These are phyloP conservation scores for Cyphomyrus discorhynchus DNA, from an alignment of 2,113 vertebrate species.

Conservation along the genomic window DNA sequence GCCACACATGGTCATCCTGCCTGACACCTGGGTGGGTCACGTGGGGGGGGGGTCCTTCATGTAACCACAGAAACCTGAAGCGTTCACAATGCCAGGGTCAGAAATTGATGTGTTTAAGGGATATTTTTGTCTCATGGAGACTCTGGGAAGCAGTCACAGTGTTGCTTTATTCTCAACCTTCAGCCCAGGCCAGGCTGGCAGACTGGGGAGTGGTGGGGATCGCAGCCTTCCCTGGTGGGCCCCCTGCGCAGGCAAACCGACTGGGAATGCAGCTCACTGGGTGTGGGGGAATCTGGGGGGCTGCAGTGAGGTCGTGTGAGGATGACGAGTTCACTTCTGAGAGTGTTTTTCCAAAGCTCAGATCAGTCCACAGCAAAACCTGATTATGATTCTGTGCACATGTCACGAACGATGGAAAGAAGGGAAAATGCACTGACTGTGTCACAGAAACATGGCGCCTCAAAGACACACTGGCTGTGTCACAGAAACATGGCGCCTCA, in stretches of 20 bases:
- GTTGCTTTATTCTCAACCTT: neutral
- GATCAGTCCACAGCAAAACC: neutral
- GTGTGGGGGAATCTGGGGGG: neutral
- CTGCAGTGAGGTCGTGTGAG: conserved; percentile 11
- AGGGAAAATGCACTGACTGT: neutral
- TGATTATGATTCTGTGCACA: neutral
- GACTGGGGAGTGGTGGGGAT: neutral
- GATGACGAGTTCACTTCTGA: neutral
- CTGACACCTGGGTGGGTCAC: neutral
- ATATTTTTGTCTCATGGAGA: neutral
- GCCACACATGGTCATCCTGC: neutral
- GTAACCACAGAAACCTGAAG: neutral
- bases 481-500: too few species aligned
- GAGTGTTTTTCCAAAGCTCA: neutral
- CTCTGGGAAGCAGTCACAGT: too few species aligned
- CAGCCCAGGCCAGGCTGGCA: neutral
- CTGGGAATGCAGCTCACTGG: conserved; percentile 20
- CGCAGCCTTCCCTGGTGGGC: neutral
- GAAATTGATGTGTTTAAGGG: neutral
- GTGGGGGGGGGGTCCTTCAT: neutral
- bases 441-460: neutral
- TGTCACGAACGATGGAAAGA: neutral
- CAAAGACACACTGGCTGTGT: too few species aligned
- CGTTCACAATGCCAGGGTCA: neutral
- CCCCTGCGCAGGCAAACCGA: neutral